Base-by-base conservation (phyloP, 2,797 vertebrate species). In the Enteromius treurensis region DNA sequence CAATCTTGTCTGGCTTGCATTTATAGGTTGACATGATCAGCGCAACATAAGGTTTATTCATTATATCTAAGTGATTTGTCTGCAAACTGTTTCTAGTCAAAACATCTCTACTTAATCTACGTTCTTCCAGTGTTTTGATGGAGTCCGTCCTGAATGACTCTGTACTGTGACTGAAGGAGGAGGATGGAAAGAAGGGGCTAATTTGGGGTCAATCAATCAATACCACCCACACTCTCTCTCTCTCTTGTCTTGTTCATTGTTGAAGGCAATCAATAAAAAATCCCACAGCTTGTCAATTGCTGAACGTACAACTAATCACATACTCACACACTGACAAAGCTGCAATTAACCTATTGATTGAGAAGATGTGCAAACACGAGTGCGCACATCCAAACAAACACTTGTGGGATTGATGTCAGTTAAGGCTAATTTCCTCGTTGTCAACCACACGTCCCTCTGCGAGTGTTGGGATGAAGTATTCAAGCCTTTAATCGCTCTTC, bases 291-390 rank as follows among this genome's bases (percentile, higher is more conserved):
- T 90, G 93, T 94, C 95, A 95, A 96, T 96, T 96, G 96, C 95
- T 96, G 95, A 96, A 96, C 96, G 96, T 95, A 94, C 94, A 95
- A 95, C 96, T 97, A 97, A 97, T 96, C 95, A 87, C 96, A 96
- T 95, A 92, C 93, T 95, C 95, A 94, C 94, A 96, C 93, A 87
- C 94, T 96, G 96, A 96, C 96, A 95, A 95, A 88, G 90, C 87
- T 87, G 92, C 95, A 94, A 96, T 97, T 97, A 97, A 97, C 96
- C 96, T 96, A 97, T 97, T 94, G 96, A 97, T 96, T 94, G 86
- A 68, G 75, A 71, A 85, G 90, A 88, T 91, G 83, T 90, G 91
- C 86, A 91, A 73, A 45, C 81, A 77, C 45, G 32, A 82, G 65
- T 65, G 82, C 29, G 17, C 47, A 58, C 70, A 67, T 64, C 74